Evolutionary conservation across 2,888 invertebrate genomes (phyloP), one percentile per base, ranked within the genome.

Genomic region (Eristalis arbustorum): DNA sequence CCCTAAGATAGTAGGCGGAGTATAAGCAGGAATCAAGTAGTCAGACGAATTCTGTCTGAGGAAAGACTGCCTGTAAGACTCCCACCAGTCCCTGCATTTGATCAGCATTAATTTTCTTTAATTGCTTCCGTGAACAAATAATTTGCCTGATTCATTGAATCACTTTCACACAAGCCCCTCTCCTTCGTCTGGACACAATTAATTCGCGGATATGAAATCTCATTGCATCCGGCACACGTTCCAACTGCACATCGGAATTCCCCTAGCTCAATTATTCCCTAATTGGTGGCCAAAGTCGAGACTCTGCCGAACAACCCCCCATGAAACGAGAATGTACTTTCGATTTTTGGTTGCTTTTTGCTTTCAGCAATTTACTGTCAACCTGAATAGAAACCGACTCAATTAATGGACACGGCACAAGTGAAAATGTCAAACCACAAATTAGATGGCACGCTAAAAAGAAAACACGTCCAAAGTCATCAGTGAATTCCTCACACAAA

Each of bases 361-460:
- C 2, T 61, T 31, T 22, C 18, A 28, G 42, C 4, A 34, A 59
- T 31, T 85, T 40, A 25, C 61, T 77, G 76, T 71, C 64, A 77
- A 69, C 34, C 61, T 77, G 56, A 68, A 72, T 49, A 18, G 40
- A 72, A 68, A 74, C 64, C 82, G 42, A 74, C 56, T n/a, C n/a
- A 78, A 59, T 49, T 71, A 85, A 77, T 74, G 82, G 74, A 66
- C 64, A 61, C 67, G 8, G 23, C 25, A 66, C 71, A 73, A 81
- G 77, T 77, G 73, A 81, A 85, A 85, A 85, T 85, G 85, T 78
- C 85, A 85, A 82, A 74, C 85, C 66, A 34, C 82, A 81, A 85
- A 77, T 82, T 68, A 62, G 56, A 73, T 69, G 56, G 59, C 67
- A 66, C 10, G 28, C 5, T 49, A 56, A 63, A 57, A 14, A 31